Evolutionary conservation across 2,797 vertebrate species (phyloP), one percentile per base, ranked within the genome.

Genomic region (Sebastolobus alascanus): DNA sequence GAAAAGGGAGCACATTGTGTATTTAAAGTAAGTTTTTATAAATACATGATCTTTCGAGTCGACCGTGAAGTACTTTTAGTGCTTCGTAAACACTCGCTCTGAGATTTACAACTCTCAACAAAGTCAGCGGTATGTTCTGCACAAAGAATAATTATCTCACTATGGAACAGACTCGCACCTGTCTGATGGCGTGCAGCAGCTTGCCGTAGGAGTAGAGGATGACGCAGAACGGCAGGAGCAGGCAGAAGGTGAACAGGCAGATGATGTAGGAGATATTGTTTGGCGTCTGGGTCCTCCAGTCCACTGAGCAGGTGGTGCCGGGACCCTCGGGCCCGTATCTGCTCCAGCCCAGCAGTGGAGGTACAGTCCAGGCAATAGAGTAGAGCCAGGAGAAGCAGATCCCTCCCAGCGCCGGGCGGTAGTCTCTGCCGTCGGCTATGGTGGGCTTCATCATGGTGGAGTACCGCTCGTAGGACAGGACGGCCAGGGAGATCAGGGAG

Each of bases 341-440:
- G 93, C 96, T 97, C 97, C 97, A 97, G 73, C 96, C 96, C 56
- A 97, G 93, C 40, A 97, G 92, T 0, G 95, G 96, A 0, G 96
- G 96, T 4, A 93, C 69, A 0, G 94, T 95, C 97, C 96, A 97
- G 60, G 88, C 75, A 84, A 96, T 46, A 0, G 96, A 95, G 87
- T 97, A 97, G 0, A 89, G 85, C 96, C 96, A 97, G 79, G 96
- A 96, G 84, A 97, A 95, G 84, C 93, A 73, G 71, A 97, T 96
- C 29, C 95, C 96, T 7, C 75, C 35, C 82, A 96, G 88, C 1
- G 88, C 87, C 7, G 96, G 95, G 31, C 90, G 93, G 91, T 93
- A 96, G 87, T 95, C 92, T 22, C 94, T 94, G 50, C 93, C 82
- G 55, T 96, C 89, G 0, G 95, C 95, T 46, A 96, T 90, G 0